Evolutionary conservation across 2,797 vertebrate species (phyloP).

Genomic region (Anguilla megastoma): DNA sequence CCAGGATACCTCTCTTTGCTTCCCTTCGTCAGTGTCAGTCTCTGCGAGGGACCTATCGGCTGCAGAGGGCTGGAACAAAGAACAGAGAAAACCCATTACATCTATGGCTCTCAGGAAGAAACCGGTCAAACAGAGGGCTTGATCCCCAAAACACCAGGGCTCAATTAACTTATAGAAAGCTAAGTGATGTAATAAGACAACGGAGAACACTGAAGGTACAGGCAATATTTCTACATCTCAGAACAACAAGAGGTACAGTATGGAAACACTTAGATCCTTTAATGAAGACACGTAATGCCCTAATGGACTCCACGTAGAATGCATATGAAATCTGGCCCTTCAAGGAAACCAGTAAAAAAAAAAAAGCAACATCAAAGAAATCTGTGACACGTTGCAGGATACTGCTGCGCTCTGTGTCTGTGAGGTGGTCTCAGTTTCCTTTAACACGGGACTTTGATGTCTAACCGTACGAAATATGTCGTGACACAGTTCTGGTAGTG

Average conservation of each 20-base stretch:
- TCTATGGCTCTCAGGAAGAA: constrained; percentile 14
- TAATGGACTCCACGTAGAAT: constrained; percentile 67
- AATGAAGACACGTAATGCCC: constrained; percentile 64
- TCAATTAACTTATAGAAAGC: constrained; percentile 12
- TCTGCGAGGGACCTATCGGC: constrained; percentile 52
- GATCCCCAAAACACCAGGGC: not conserved
- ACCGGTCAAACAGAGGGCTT: constrained; percentile 1
- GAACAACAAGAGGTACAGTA: constrained; percentile 53
- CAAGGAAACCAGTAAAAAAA: constrained; percentile 61
- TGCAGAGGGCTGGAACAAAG: constrained; percentile 41
- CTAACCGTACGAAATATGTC: constrained; percentile 64
- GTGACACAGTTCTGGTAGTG: constrained; percentile 62
- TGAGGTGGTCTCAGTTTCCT: constrained; percentile 71
- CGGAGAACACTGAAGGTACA: constrained; percentile 46
- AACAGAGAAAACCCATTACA: constrained; percentile 22
- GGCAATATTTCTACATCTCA: constrained; percentile 49
- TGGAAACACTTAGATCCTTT: constrained; percentile 71
- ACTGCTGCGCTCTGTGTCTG: constrained; percentile 67
- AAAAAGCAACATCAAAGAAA: constrained; percentile 67
- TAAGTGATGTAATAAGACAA: constrained; percentile 18
- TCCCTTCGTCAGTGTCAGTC: constrained; percentile 49
- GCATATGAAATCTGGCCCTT: constrained; percentile 68
- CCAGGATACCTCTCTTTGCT: constrained; percentile 50
- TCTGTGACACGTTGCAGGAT: constrained; percentile 62
- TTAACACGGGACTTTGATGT: constrained; percentile 71